Evolutionary conservation across 2,888 invertebrate genomes (phyloP), one percentile per base, ranked within the genome.

Genomic region (Amphipyra berbera): DNA sequence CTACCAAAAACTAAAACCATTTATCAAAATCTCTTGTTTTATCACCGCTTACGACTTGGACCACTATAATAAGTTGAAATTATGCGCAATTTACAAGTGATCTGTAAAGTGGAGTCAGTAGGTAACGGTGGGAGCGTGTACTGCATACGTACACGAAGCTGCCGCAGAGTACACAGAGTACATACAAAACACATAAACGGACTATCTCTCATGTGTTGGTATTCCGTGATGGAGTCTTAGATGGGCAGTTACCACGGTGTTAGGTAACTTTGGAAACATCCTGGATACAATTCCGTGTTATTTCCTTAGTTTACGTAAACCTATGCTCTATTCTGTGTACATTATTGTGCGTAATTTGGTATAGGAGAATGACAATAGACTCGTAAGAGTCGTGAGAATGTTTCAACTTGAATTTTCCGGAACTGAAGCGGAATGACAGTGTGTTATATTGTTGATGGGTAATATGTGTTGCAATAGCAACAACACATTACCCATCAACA

Each of bases 181-280:
- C 53, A 66, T 70, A 66, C 42, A 42, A 55, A 70, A 10, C 40
- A 58, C 48, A 58, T 27, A 47, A 44, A 6, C 9, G 63, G 13
- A 57, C 63, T 57, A 52, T 69, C 75, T 74, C 62, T 57, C 77
- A 75, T 55, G 49, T 53, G 9, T 75, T 68, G 61, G 40, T 35
- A 75, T 75, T 47, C 75, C 46, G n/a, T 21, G 30, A 21, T 41
- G 38, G 38, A 15, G 37, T 7, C 56, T 57, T 30, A 30, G 30
- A 6, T 30, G 0, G 6, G 6, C 7, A 30, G 30, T 30, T 30
- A 30, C 4, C 44, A 42, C 41, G 21, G 47, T 21, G 44, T 74
- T 72, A 74, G 61, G 57, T 73, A 68, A 73, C 60, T 57, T 63
- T 53, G 57, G 40, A 67, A 61, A 50, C 37, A 12, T 35, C 15